Evolutionary conservation across 2,797 vertebrate species (phyloP), one percentile per base, ranked within the genome.

Genomic region (Lacerta agilis): DNA sequence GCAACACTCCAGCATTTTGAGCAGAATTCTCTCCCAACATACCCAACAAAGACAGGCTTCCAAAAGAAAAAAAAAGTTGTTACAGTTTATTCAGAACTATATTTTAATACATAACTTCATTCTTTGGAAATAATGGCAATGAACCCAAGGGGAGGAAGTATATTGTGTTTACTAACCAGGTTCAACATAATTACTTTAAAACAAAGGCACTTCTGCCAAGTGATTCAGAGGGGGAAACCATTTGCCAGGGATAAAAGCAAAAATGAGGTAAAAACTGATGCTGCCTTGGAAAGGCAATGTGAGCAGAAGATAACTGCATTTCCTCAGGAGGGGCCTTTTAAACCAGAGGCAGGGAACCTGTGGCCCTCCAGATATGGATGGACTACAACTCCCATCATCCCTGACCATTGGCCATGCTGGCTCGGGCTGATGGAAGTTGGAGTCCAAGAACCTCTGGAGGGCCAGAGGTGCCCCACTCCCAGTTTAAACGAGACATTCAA

Each of bases 81-180:
- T 38, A n/a, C n/a, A 75, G 8, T 89, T 89, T 89, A 89, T 89
- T 89, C 61, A 66, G 78, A 25, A 69, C 71, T 76, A 58, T 8
- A 81, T 75, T 80, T 76, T 43, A 61, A 81, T 82, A 76, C 73
- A 78, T 55, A 45, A 75, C 1, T n/a, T 49, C 33, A 17, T 11
- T 10, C 2, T 45, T 67, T 76, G 13, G 55, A 77, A 76, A 76
- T 38, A 17, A 29, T 11, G 43, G 71, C 83, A 41, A 25, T 10
- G 38, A 85, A 41, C 82, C 41, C 41, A 29, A 69, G 79, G 75
- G 17, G 17, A 25, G 33, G 2, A 45, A 38, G 36, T 8, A 33
- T 43, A 79, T 43, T 73, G 38, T 58, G 25, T 72, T 41, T 23
- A 67, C 18, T 38, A 49, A 18, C 38, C 25, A 13, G 66, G 23